Percentiles rank a stretch among this genome's conserved stretches.
These are phyloP conservation scores for Bursaphelenchus okinawaensis DNA, from an alignment of 2,888 invertebrate species.

Conservation along the genomic window DNA sequence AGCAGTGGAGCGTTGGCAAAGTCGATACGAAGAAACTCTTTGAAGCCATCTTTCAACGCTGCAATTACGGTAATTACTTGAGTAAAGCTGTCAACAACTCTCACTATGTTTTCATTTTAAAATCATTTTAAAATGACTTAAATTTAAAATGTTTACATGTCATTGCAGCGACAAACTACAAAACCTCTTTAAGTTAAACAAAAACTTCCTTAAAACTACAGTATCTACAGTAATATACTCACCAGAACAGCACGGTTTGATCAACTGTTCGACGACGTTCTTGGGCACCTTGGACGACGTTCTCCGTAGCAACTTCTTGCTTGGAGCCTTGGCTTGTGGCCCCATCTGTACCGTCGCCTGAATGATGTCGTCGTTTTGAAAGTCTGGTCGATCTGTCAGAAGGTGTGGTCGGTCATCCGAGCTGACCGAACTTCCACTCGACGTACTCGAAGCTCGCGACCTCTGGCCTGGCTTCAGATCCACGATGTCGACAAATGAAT, in stretches of 20 bases:
- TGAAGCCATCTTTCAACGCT: constrained; percentile 5
- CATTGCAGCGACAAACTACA: neutral
- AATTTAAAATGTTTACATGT: neutral
- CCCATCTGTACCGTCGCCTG: constrained; percentile 15
- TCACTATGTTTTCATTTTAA: too few relatives aligned
- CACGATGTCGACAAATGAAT: constrained; percentile 29
- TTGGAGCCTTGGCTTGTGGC: constrained; percentile 10
- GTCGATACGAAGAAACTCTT: constrained; percentile 28
- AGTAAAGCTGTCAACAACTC: too few relatives aligned
- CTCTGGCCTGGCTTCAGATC: constrained; percentile 23
- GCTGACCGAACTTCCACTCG: neutral
- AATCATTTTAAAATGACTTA: too few relatives aligned
- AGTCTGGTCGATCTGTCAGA: constrained; percentile 1
- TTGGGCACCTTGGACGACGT: constrained; percentile 14
- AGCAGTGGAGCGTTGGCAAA: constrained; percentile 10
- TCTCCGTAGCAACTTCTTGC: neutral
- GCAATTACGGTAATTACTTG: too few relatives aligned
- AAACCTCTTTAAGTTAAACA: neutral
- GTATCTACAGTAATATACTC: too few relatives aligned
- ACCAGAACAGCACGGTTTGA: constrained; percentile 23
- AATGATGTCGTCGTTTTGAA: constrained; percentile 4
- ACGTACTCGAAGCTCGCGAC: neutral
- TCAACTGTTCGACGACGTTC: constrained; percentile 15
- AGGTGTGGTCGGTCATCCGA: neutral
- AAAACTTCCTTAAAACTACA: neutral